phyloP scores from a whole-genome alignment of 2,888 invertebrate species.

The Drosophila neotestacea region DNA sequence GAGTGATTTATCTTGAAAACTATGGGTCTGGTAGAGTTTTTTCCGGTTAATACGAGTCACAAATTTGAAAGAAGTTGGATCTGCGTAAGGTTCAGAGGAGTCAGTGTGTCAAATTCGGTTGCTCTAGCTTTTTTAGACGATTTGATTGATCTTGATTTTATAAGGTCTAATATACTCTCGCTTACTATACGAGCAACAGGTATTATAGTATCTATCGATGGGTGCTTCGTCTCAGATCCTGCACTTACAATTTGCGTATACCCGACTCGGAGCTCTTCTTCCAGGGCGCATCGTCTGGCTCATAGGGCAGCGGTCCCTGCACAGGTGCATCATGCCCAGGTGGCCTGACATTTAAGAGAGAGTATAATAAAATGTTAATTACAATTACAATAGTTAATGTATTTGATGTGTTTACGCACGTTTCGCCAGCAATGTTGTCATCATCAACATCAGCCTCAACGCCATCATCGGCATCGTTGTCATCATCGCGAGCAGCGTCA shows the following conservation, averaged over 20 bases:
- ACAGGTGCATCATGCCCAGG: constrained; percentile 94
- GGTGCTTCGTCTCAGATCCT: too few species aligned
- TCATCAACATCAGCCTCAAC: constrained; percentile 65
- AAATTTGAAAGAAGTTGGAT: too few species aligned
- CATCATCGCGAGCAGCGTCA: constrained; percentile 63
- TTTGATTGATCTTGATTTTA: too few species aligned
- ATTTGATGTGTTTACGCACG: constrained; percentile 59
- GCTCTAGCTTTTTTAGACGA: too few species aligned
- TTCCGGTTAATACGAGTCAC: too few species aligned
- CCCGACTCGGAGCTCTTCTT: constrained; percentile 92
- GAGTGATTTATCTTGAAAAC: too few species aligned
- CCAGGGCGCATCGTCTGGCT: constrained; percentile 99
- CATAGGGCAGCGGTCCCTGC: constrained; percentile 97
- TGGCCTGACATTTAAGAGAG: constrained; percentile 79
- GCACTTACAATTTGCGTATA: constrained; percentile 94
- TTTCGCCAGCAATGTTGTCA: constrained; percentile 60
- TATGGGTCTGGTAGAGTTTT: too few species aligned
- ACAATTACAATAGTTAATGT: neutral
- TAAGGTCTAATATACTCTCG: too few species aligned
- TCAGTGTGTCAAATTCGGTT: too few species aligned
- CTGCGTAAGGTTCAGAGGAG: too few species aligned
- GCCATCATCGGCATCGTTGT: constrained; percentile 63
- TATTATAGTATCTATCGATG: too few species aligned
- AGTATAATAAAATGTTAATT: neutral
- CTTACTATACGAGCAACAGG: too few species aligned